Evolutionary conservation across 2,797 vertebrate species (phyloP), one percentile per base, ranked within the genome.

Genomic region (Florisuga fusca): DNA sequence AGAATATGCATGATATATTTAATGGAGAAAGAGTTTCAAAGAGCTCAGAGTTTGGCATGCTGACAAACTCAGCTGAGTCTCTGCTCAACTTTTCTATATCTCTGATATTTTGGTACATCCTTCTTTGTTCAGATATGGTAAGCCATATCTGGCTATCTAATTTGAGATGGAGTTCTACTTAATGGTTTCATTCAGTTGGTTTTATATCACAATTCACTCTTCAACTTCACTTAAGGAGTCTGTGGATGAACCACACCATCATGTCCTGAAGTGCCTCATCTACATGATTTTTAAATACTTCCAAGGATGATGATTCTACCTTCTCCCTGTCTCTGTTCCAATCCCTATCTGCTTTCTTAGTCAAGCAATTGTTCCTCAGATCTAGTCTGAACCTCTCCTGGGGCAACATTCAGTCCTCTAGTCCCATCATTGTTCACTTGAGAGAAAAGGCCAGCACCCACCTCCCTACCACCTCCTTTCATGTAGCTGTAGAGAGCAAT

Each of bases 41-140:
- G 22, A 50, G 3, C 19, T 76, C 69, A 6, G 48, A 54, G 2
- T 1, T 4, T 91, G 50, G 3, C 5, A 21, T 48, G 6, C 3
- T 59, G n/a, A 21, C 3, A 1, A 85, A 27, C 8, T 74, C 53
- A 59, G 2, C 2, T 71, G 23, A 57, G 5, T 36, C 3, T 50
- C 43, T 69, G 34, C 13, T 55, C 9, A 66, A 6, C 41, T 83
- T 87, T 83, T 77, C 13, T 51, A 45, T n/a, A 2, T 2, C 2
- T 1, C 23, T 0, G 2, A 5, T 7, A 55, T 74, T 80, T 50
- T 53, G 8, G 3, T 45, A 58, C 3, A 25, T 2, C 20, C n/a
- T 64, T 38, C 9, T 54, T 84, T 54, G 8, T 36, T 87, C 34
- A 41, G 2, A 10, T 19, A 29, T 29, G 48, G 13, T 33, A 51